Evolutionary conservation across 2,113 vertebrate species (phyloP), one percentile per base, ranked within the genome.

Genomic region (Okapia johnstoni): DNA sequence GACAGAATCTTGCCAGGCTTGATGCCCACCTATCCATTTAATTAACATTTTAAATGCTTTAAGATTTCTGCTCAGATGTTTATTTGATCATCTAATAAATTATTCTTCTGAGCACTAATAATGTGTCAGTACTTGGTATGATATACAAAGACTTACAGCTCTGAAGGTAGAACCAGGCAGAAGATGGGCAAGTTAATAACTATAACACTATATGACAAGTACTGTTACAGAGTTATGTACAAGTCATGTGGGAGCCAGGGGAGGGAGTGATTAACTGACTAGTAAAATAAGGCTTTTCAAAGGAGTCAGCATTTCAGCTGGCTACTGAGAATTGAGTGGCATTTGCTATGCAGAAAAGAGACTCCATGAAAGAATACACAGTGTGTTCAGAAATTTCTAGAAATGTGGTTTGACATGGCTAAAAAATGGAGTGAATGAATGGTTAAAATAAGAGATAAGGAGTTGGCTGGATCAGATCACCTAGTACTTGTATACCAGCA

Each of bases 11-110:
- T 1, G 0, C 13, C 6, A 4, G 5, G 7, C 43, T 90, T 87
- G 13, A 40, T 30, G 40, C 50, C 83, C 7, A 19, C 43, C 30
- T 4, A 52, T 60, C 25, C 25, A 11, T 66, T 77, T 93, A 93
- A 94, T 92, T 90, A 83, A 36, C 16, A 87, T 61, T 92, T 84
- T 63, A 7, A 96, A 61, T 77, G 36, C 94, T 66, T 97, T 61
- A 28, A 94, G 50, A 13, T 60, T 88, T 93, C 48, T 85, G 40
- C 40, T 80, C 80, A 90, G 80, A 90, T 94, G 15, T 63, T 92
- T 94, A 58, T 88, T 46, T 11, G 80, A 2, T 88, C 28, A 93
- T 36, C n/a, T 76, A 60, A 40, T 33, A 52, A 26, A 50, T 48
- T 83, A 40, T 70, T 91, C 86, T 93, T 76, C 28, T 84, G 80